Base-by-base conservation (phyloP, 2,113 vertebrate genomes). In the Sterrhoptilus dennistouni region DNA sequence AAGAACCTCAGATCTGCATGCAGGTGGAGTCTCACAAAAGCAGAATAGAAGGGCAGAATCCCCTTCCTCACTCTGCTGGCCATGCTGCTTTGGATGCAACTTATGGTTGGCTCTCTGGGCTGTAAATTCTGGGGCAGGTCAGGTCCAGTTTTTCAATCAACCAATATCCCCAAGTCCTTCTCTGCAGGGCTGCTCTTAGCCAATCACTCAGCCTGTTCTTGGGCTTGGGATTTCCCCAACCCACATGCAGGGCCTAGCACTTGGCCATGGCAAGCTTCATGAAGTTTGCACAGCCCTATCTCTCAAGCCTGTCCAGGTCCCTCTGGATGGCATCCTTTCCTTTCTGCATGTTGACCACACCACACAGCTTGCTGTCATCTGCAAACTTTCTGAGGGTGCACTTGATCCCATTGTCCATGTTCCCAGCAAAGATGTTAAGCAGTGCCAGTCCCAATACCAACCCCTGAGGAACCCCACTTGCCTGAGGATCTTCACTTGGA, bases 131-230 rank as follows among this genome's bases (percentile, higher is more conserved):
- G 25, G 16, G 25, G 17, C 4, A 14, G 8, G 5, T 66, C 29
- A 22, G 19, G 16, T 52, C 33, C 0, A 0, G 18, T 38, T 40
- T 57, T 45, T 45, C 28, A 53, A 31, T 16, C 14, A 22, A 40
- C 14, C 14, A 64, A 6, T 18, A 44, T 29, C 9, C 24, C 7
- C 5, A 65, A 27, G 38, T 40, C 38, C 29, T 79, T 52, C 28
- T 23, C 25, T 40, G 25, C 38, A 31, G 7, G 38, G 3, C n/a
- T 53, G 14, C 15, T 77, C 19, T 78, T 24, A 35, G 10, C 29
- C 14, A 31, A 6, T 25, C 40, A 52, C 2, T 9, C 17, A 79
- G 18, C n/a, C 53, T 47, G 10, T 40, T 72, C 9, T 35, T 45
- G 59, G 40, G 11, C 14, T 45, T 66, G 38, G 14, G 45, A n/a